phyloP scores from a whole-genome alignment of 2,888 invertebrate species.

The Cephus sareptanus region DNA sequence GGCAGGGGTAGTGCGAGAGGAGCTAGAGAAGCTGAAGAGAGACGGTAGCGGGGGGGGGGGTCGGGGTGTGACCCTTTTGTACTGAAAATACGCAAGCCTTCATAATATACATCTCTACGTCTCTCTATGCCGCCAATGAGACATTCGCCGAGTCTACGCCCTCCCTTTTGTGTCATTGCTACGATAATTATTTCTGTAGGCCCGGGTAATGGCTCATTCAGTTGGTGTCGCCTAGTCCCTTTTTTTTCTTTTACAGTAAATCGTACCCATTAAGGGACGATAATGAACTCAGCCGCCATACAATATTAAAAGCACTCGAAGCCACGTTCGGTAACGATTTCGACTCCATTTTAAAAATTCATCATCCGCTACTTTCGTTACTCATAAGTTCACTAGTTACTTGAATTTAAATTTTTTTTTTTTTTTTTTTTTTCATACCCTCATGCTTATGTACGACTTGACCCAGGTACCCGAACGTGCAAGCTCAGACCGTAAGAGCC shows the following conservation, averaged over 20 bases:
- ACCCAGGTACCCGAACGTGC: not conserved
- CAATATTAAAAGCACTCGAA: not conserved
- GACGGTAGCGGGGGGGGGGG: slow-evolving; percentile 13
- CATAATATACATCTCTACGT: not conserved
- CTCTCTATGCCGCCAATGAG: slow-evolving; percentile 13
- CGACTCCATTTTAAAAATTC: not conserved
- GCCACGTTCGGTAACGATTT: not conserved
- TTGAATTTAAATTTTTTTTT: not conserved
- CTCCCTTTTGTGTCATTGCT: slow-evolving; percentile 47
- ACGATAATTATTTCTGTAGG: slow-evolving; percentile 63
- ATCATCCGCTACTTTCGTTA: not conserved
- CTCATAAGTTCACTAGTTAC: not conserved
- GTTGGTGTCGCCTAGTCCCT: slow-evolving; percentile 43
- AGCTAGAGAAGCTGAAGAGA: not conserved
- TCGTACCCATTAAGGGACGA: slow-evolving; percentile 56
- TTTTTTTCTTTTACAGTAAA: slow-evolving; percentile 52
- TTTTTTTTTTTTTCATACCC: not conserved
- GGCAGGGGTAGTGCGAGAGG: slow-evolving; percentile 11
- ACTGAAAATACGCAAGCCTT: not conserved
- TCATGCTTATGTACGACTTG: not conserved
- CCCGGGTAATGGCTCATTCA: slow-evolving; percentile 63
- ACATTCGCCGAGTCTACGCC: slow-evolving; percentile 35
- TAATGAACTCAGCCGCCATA: slow-evolving; percentile 48
- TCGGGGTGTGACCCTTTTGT: slow-evolving; percentile 3
- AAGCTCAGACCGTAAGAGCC: not conserved